Evolutionary conservation across 2,888 invertebrate species (phyloP), one percentile per base, ranked within the genome.

Genomic region (Clistopyga incitator): DNA sequence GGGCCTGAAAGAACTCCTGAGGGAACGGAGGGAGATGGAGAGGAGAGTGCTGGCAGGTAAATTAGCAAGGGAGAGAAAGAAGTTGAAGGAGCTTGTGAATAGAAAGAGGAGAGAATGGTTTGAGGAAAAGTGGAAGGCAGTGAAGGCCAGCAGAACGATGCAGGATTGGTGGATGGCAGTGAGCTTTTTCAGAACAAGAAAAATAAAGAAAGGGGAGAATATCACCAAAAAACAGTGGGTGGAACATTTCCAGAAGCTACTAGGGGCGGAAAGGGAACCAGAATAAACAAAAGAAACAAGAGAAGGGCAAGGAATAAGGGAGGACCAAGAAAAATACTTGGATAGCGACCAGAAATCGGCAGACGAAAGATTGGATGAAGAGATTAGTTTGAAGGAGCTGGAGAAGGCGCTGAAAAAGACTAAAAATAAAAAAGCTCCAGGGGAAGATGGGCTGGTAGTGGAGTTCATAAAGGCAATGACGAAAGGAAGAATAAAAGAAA

Each of bases 41-140:
- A 45, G 38, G 13, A 47, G 52, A 38, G 10, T n/a, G 15, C 8
- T 61, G 18, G 23, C 10, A 1, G 4, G 68, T 25, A 18, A n/a
- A 18, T 50, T 50, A 1, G 18, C 50, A 50, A 18, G 3, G 3
- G 75, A 59, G 38, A 75, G 15, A 59, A 68, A 68, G 42, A 75
- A 56, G 54, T 34, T 42, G 67, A 80, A 25, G 52, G 67, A 34
- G 29, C 18, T 50, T 29, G 13, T 34, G n/a, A 45, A 18, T 0
- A 34, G 29, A 65, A 75, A 52, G 68, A 47, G 59, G 38, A 61
- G 20, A 13, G 67, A 52, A 59, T 71, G 56, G 77, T 61, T 71
- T 6, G 56, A 71, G 23, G 15, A 23, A 54, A 71, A 50, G 38
- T 71, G 71, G 71, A 18, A 1, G 6, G 23, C 20, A 3, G 10